Evolutionary conservation across 2,113 vertebrate species (phyloP).

Genomic region (Phaethon lepturus): DNA sequence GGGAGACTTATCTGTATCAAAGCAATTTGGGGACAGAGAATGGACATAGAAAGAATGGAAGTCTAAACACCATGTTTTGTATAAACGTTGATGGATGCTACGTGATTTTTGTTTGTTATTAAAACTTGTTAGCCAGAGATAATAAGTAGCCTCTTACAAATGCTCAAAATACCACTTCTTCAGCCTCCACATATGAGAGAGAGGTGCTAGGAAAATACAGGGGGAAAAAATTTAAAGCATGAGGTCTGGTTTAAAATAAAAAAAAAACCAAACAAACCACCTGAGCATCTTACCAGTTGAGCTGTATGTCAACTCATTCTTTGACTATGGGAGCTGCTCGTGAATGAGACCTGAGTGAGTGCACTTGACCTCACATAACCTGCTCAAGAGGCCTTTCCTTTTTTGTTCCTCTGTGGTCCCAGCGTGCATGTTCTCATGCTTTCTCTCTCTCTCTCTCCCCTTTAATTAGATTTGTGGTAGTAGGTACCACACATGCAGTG

Average conservation of each 20-base stretch:
- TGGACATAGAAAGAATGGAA: not conserved
- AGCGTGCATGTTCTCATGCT: not conserved
- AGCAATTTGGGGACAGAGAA: not conserved
- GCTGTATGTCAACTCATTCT: not conserved
- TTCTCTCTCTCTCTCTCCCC: not conserved
- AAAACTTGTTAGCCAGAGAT: not conserved
- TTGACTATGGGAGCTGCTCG: not conserved
- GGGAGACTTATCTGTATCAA: not conserved
- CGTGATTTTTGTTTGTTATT: not conserved
- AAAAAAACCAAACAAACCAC: not conserved
- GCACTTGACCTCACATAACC: not conserved
- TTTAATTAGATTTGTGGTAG: not conserved
- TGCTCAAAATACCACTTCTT: not conserved
- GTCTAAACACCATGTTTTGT: not conserved
- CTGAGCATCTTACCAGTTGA: not conserved
- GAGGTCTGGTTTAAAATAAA: not conserved
- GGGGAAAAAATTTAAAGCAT: not conserved
- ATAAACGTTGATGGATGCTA: not conserved
- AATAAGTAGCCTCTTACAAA: not conserved
- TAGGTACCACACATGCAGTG: not conserved
- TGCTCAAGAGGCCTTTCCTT: not conserved
- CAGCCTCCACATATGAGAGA: not conserved
- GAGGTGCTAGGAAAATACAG: not conserved
- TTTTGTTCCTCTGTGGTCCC: not conserved
- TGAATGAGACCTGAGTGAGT: not conserved